These are phyloP conservation scores for Panurus biarmicus DNA, from an alignment of 2,113 vertebrate species.

Conservation along the genomic window DNA sequence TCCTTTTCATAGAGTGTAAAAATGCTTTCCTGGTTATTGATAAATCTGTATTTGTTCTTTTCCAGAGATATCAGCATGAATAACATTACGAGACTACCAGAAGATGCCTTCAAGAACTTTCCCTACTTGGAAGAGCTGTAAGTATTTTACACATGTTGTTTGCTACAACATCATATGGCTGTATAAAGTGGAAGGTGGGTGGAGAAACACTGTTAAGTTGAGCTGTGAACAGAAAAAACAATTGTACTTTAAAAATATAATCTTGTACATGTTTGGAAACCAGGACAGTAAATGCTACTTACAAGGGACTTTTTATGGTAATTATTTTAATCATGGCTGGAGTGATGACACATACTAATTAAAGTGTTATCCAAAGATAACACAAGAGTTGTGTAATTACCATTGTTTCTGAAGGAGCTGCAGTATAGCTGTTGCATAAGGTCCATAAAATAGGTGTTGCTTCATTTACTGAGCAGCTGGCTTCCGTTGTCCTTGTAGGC, in stretches of 20 bases:
- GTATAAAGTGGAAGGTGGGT: background rate
- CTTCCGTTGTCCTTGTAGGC: background rate
- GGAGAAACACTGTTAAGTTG: background rate
- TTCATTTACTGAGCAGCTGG: background rate
- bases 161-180: background rate
- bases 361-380: constrained; percentile 62
- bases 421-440: constrained; percentile 23
- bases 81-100: constrained; percentile 94
- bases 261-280: constrained; percentile 51
- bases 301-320: constrained; percentile 26
- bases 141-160: constrained; percentile 66
- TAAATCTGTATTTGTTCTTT: constrained; percentile 34
- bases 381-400: constrained; percentile 54
- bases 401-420: constrained; percentile 48
- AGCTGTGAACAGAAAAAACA: background rate
- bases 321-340: constrained; percentile 59
- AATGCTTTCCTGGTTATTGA: background rate
- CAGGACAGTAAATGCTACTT: constrained; percentile 54
- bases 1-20: background rate
- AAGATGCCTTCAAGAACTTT: constrained; percentile 89
- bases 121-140: constrained; percentile 94
- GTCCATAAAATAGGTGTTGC: background rate
- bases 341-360: constrained; percentile 66
- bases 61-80: constrained; percentile 97
- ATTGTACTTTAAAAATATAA: background rate